Percentiles rank a stretch among this genome's conserved stretches.
Evolutionary conservation across 2,113 vertebrate species (phyloP).

Genomic region (Sinocyclocheilus anophthalmus): DNA sequence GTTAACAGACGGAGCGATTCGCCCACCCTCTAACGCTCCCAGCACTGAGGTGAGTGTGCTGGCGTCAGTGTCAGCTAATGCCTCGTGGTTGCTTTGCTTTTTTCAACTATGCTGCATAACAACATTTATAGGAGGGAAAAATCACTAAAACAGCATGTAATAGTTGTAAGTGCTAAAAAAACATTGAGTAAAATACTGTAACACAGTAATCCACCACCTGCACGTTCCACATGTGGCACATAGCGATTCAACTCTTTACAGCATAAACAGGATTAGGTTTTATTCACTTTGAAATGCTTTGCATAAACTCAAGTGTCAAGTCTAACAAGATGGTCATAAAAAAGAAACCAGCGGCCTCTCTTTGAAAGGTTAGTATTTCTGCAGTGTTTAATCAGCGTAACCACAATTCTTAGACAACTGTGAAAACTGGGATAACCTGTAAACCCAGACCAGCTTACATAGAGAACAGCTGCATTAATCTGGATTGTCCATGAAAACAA

Average conservation of each 20-base stretch:
- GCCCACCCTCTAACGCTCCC: slow-evolving; percentile 50
- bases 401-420: slow-evolving; percentile 64
- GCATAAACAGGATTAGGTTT: slow-evolving; percentile 66
- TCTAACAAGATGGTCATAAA: slow-evolving; percentile 67
- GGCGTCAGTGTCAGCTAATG: slow-evolving; percentile 66
- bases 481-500: slow-evolving; percentile 52
- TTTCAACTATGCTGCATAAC: slow-evolving; percentile 42
- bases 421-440: slow-evolving; percentile 64
- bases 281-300: slow-evolving; percentile 68
- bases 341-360: not conserved
- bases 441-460: slow-evolving; percentile 58
- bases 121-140: not conserved
- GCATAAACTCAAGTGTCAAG: slow-evolving; percentile 68
- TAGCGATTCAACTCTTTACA: slow-evolving; percentile 56
- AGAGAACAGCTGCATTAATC: slow-evolving; percentile 69
- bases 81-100: slow-evolving; percentile 68
- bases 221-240: slow-evolving; percentile 54
- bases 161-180: slow-evolving; percentile 51
- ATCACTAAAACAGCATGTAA: slow-evolving; percentile 10
- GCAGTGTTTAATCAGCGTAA: slow-evolving; percentile 57
- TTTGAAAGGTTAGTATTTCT: slow-evolving; percentile 52
- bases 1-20: slow-evolving; percentile 65
- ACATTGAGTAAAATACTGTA: slow-evolving; percentile 63
- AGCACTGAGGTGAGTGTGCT: slow-evolving; percentile 68
- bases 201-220: slow-evolving; percentile 68